Evolutionary conservation across 2,888 invertebrate genomes (phyloP), one percentile per base, ranked within the genome.

Genomic region (Chloromyia formosa): DNA sequence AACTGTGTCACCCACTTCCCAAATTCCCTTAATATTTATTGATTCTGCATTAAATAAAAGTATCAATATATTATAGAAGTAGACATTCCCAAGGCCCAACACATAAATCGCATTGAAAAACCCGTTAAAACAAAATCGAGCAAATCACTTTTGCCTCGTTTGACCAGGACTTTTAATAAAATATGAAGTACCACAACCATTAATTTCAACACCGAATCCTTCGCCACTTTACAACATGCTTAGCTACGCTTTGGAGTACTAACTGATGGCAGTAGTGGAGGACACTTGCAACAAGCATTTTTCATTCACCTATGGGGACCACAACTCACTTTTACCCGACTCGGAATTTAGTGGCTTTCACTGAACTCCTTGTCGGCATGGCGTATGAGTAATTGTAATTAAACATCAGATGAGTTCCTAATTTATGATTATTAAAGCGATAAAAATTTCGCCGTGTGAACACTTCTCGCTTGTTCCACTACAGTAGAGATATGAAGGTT

Each of bases 371-470:
- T n/a, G 64, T 1, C 64, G 35, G 18, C 20, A 16, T 69, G 18
- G 69, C 27, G 69, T 64, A 18, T 64, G 53, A 75, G 75, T 75
- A 77, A 77, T 77, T 77, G 74, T 77, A 77, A 77, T 77, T 77
- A 77, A 77, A 77, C 74, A 75, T 77, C 75, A 77, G 75, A 77
- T 77, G 77, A 75, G 74, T 75, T 77, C 73, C 75, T 77, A 77
- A 77, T 77, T 77, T 77, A 77, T 75, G 75, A 77, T 77, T 75
- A 77, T 77, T 74, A 77, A 77, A 77, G 74, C 74, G 75, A 77
- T 77, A 77, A 77, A 77, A 77, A 75, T 75, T 68, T 76, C 45
- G 74, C 58, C 68, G 53, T 66, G 71, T 54, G 64, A 35, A 40
- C 56, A 40, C 58, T 54, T 62, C 62, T 54, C 62, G 54, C 27